Evolutionary conservation across 53 echinoderm and acorn worm genomes (phyloP).

Genomic region (Arbacia lixula): DNA sequence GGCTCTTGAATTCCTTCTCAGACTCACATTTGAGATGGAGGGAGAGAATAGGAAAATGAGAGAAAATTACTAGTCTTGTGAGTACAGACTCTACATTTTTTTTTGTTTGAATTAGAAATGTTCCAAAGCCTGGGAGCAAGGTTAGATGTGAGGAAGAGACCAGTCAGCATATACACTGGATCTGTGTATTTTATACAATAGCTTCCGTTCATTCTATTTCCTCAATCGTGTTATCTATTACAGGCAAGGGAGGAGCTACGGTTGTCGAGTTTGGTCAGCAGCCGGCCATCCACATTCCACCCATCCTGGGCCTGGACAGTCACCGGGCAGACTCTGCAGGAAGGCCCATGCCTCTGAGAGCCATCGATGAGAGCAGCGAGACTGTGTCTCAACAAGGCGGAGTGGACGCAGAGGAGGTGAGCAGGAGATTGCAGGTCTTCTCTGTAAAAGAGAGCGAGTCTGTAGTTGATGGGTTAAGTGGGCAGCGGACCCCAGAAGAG

Average conservation of each 20-base stretch:
- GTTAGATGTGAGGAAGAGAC: no score
- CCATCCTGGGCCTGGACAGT: background rate
- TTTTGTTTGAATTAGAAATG: no score
- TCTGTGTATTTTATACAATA: no score
- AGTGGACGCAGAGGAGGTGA: slow-evolving; percentile 4
- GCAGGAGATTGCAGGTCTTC: background rate
- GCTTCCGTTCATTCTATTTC: no score
- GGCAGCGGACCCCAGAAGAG: background rate
- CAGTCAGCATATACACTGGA: no score
- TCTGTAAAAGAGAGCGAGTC: background rate
- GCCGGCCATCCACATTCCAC: background rate
- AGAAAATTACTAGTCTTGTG: no score
- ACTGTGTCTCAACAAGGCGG: background rate
- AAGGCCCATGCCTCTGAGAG: background rate
- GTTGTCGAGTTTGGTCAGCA: background rate
- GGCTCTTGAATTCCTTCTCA: no score
- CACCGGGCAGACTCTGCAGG: background rate
- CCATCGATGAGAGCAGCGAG: slow-evolving; percentile 15
- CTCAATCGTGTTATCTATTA: background rate
- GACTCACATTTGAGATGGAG: no score
- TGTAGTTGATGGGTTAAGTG: background rate
- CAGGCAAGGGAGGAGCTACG: slow-evolving; percentile 18
- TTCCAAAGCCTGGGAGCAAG: no score
- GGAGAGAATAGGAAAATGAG: no score
- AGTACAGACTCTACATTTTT: no score